Base-by-base conservation (phyloP, 2,113 vertebrate genomes). In the Sprattus sprattus region DNA sequence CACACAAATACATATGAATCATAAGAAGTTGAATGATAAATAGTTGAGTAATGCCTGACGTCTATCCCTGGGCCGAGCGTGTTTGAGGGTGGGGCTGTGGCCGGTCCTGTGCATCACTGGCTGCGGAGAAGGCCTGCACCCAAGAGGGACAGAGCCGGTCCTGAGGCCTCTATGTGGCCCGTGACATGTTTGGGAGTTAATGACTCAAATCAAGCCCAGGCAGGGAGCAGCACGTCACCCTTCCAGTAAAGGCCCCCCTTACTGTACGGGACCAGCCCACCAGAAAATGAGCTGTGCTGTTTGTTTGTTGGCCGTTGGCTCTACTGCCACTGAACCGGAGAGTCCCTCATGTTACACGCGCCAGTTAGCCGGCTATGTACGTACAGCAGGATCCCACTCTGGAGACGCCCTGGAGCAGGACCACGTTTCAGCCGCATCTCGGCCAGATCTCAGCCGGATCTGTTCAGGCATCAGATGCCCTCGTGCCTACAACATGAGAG, bases 231-330 rank as follows among this genome's bases (percentile, higher is more conserved):
- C 84, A 81, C 44, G 64, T 91, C 82, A 78, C 83, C 75, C 52
- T 88, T 92, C 90, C 90, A 89, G 90, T 90, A 60, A 91, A 92
- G 49, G 28, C 84, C 87, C 45, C 49, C 25, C 57, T 45, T 20
- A 67, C 83, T 82, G 22, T 82, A 85, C 50, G 45, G 81, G 87
- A 39, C 71, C 81, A 82, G 83, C 84, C 71, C 81, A 86, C 50
- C 81, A 71, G 67, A 54, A 60, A 16, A 60, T 22, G 54, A 60
- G 20, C 54, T 81, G 81, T 47, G 45, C 83, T 88, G 32, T 88
- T 92, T 90, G 84, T 89, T 88, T 92, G 83, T 86, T 52, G 44
- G 83, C 50, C 87, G 84, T 88, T 89, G 83, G 84, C 83, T 81
- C 71, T 67, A 85, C 82, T 82, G 84, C 54, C 54, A 67, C 84